Evolutionary conservation across 2,888 invertebrate genomes (phyloP), one percentile per base, ranked within the genome.

Genomic region (Carabus problematicus): DNA sequence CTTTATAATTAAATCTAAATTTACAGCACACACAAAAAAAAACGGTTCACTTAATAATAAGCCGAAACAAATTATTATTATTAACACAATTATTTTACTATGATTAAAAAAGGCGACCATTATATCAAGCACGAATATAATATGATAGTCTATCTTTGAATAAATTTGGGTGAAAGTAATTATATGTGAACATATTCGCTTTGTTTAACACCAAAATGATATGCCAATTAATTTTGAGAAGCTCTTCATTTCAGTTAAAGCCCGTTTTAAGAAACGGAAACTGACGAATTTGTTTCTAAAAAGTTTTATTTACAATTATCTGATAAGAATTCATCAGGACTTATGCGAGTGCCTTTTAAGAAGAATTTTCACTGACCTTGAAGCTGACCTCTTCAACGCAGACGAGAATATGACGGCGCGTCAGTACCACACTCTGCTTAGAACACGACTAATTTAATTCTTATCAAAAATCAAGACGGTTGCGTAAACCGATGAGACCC

Each of bases 161-260:
- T 47, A 14, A 47, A 47, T 47, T 43, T 64, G 54, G 54, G 64
- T 64, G 64, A 64, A 64, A 64, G 64, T 54, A 64, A 47, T 61
- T 61, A 19, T 61, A 11, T 47, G n/a, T 45, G 47, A 61, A 55
- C 9, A 42, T 64, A 19, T 42, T 18, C 29, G 64, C 29, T 64
- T 64, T 54, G 41, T 64, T 64, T 42, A 8, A 16, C n/a, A 47
- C 11, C 11, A 54, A 64, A n/a, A 64, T 64, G 55, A 64, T 52
- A 64, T 55, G 64, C 43, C 43, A 64, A 64, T 64, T 64, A 55
- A 54, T 6, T 55, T 47, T 47, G 16, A 7, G 47, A 47, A 47
- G n/a, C n/a, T 11, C n/a, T 47, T 47, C 2, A 47, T 11, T 11
- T n/a, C 16, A 47, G 16, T 14, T 11, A 47, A 12, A 14, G 47